Percentiles rank a stretch among this genome's conserved stretches.
phyloP scores from a whole-genome alignment of 2,888 invertebrate genomes.

The Petrophora chlorosata region DNA sequence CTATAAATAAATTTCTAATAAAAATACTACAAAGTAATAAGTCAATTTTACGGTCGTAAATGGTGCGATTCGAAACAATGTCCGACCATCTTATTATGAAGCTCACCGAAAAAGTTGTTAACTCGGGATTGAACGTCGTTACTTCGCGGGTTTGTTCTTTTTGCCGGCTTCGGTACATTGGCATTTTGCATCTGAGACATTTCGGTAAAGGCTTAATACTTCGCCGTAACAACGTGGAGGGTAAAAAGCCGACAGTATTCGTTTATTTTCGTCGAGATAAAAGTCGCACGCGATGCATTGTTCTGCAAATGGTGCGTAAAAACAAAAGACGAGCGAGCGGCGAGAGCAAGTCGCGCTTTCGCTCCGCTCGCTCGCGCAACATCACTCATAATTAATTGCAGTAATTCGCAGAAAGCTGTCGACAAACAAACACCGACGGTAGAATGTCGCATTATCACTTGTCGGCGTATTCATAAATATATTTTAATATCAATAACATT shows the following conservation, averaged over 20 bases:
- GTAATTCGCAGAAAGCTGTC: slow-evolving; percentile 72
- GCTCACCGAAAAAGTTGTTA: slow-evolving; percentile 37
- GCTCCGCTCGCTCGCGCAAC: slow-evolving; percentile 44
- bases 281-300: slow-evolving; percentile 71
- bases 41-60: slow-evolving; percentile 57
- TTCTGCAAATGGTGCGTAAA: slow-evolving; percentile 73
- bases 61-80: slow-evolving; percentile 56
- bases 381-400: slow-evolving; percentile 77
- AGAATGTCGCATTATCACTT: slow-evolving; percentile 71
- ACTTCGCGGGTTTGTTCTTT: slow-evolving; percentile 36
- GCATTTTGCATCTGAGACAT: slow-evolving; percentile 52
- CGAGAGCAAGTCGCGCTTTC: slow-evolving; percentile 38
- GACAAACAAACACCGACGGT: slow-evolving; percentile 61
- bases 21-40: slow-evolving; percentile 68
- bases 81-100: slow-evolving; percentile 30
- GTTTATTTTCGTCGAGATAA: slow-evolving; percentile 70
- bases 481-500: slow-evolving; percentile 58
- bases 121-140: slow-evolving; percentile 45
- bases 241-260: slow-evolving; percentile 62
- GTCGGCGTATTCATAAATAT: slow-evolving; percentile 64
- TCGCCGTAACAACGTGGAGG: slow-evolving; percentile 29
- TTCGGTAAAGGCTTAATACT: slow-evolving; percentile 42
- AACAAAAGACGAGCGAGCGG: slow-evolving; percentile 58
- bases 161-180: slow-evolving; percentile 41
- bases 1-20: slow-evolving; percentile 75